A percentile compares a stretch with the other conserved stretches of the same genome.
These are phyloP conservation scores for Nomada hirtipes DNA, from an alignment of 2,888 invertebrate species.

Conservation along the genomic window DNA sequence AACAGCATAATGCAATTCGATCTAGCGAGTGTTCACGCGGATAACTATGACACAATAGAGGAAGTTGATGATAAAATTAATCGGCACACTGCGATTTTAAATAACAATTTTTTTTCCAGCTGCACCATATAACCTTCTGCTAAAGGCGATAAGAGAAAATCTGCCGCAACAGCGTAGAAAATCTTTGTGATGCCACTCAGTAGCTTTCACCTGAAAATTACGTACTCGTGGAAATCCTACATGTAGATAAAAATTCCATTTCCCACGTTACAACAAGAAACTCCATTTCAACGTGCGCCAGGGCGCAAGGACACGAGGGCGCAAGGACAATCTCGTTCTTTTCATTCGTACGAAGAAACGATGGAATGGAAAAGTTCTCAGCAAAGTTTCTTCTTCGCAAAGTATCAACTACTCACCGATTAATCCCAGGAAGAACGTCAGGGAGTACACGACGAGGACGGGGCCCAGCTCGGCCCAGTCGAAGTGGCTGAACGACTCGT, in stretches of 20 bases:
- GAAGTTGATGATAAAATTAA: constrained; percentile 43
- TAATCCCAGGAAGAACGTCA: constrained; percentile 87
- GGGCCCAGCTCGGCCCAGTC: constrained; percentile 86
- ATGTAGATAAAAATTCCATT: no score
- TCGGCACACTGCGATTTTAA: constrained; percentile 1
- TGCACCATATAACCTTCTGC: not conserved
- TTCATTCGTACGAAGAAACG: not conserved
- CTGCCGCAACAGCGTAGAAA: no score
- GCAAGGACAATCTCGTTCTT: no score
- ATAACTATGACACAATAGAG: constrained; percentile 5
- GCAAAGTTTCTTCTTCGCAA: not conserved
- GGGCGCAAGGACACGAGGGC: no score
- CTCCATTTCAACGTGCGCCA: no score
- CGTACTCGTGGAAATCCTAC: no score
- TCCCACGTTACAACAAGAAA: no score
- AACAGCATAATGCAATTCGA: not conserved
- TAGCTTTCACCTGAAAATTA: no score
- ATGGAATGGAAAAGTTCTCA: not conserved
- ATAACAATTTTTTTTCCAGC: constrained; percentile 16
- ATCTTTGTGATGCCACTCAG: no score
- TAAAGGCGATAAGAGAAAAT: constrained; percentile 17
- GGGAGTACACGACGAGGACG: constrained; percentile 86
- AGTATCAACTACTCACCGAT: constrained; percentile 85
- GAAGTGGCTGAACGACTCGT: constrained; percentile 84
- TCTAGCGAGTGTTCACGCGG: not conserved